Conservation (phyloP, 2,113 vertebrate genomes). For the Rostratula benghalensis region DNA sequence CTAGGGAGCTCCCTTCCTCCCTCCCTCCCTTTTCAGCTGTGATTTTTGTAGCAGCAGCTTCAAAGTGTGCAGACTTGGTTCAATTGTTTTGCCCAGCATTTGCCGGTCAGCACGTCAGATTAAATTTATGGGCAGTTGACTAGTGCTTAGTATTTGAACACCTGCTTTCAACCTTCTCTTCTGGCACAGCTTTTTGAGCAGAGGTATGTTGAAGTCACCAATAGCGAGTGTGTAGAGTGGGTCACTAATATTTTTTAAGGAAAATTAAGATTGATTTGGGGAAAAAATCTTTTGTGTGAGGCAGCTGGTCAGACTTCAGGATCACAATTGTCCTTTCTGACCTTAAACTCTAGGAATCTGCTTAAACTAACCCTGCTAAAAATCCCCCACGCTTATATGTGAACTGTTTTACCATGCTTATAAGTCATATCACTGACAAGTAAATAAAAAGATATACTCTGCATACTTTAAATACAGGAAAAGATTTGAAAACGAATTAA, state of each 20-base stretch:
- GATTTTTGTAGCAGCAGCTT: slow-evolving; percentile 46
- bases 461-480: background rate
- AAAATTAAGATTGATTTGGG: background rate
- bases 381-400: background rate
- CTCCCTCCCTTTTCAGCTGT: background rate
- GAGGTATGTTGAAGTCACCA: background rate
- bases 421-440: background rate
- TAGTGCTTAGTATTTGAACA: slow-evolving; percentile 40
- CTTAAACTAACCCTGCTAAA: background rate
- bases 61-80: slow-evolving; percentile 10
- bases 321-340: background rate
- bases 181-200: background rate
- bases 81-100: slow-evolving; percentile 46
- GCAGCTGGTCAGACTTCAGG: background rate
- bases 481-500: background rate
- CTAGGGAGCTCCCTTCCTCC: slow-evolving; percentile 13
- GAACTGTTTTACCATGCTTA: background rate
- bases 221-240: background rate
- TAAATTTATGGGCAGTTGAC: slow-evolving; percentile 25
- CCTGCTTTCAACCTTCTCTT: slow-evolving; percentile 23
- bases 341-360: background rate
- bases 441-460: background rate
- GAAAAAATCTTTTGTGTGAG: background rate
- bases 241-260: background rate
- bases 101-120: background rate